Evolutionary conservation across 1,140 invertebrate species (phyloP), one percentile per base, ranked within the genome.

Genomic region (Temnothorax nylanderi): DNA sequence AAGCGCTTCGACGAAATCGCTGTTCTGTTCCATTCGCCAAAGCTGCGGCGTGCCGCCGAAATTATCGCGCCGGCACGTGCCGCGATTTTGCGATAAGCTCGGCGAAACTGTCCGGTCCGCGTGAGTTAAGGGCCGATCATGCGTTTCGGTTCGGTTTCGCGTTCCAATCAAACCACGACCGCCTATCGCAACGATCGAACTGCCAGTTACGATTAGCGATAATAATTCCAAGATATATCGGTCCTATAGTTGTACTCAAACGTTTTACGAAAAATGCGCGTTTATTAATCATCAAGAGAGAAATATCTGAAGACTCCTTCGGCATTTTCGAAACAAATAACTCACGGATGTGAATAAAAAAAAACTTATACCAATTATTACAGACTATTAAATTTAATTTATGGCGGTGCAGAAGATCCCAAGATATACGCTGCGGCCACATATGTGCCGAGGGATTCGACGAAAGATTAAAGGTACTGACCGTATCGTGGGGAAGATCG

Each of bases 61-160:
- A 84, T 84, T 84, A 84, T 84, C 69, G 80, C 69, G 54, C 54
- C 56, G 69, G 80, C 80, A 84, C 80, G 80, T 84, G 80, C 80
- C 80, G 44, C 69, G 80, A 74, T 84, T 84, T 62, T 32, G 41
- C 54, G 80, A 87, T 87, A 78, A 87, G 64, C 34, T 18, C 81
- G 62, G 11, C 32, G 51, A 74, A 54, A 26, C 26, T 64, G 74
- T 65, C 78, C 37, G 47, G 16, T 65, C 51, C 71, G 64, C 76
- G 58, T 85, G 58, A 85, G 47, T 82, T 65, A 44, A 56, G 82
- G 26, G 56, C 71, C 87, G 82, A 88, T 89, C 87, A 85, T 82
- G 82, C 82, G 85, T 88, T 26, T 26, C 26, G 26, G 26, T 26
- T 88, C 81, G 88, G 41, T 82, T 86, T 65, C 67, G 54, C 74